Evolutionary conservation across 2,113 vertebrate genomes (phyloP).

Genomic region (Planiliza haematocheilus): DNA sequence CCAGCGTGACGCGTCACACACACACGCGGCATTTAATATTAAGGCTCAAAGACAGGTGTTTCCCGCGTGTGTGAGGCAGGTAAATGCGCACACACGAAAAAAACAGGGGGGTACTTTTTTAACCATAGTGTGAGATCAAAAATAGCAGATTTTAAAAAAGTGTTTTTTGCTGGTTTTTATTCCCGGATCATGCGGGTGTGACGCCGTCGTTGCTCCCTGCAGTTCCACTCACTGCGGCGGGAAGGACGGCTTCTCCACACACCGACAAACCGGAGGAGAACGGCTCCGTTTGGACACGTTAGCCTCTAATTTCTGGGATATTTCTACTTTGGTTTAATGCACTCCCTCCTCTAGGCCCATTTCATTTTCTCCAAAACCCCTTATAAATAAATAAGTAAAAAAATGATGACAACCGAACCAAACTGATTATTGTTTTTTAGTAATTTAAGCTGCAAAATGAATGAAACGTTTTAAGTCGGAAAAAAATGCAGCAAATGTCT

Average conservation of each 20-base stretch:
- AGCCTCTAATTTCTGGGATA: background rate
- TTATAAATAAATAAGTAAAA: background rate
- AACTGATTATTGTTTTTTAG: no score
- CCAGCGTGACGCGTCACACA: no score
- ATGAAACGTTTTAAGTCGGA: no score
- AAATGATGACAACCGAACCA: no score
- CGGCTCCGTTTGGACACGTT: no score
- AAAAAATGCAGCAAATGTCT: constrained; percentile 35
- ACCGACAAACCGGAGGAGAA: background rate
- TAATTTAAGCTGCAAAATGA: no score
- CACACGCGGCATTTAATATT: no score
- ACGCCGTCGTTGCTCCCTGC: background rate
- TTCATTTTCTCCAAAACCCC: background rate
- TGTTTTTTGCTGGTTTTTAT: background rate
- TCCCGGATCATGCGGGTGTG: constrained; percentile 12
- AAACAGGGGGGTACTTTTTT: no score
- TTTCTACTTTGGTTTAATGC: background rate
- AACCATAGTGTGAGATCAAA: background rate
- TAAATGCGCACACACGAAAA: background rate
- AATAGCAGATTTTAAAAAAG: accelerated
- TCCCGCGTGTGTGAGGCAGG: accelerated
- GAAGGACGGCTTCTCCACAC: background rate
- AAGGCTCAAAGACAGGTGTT: no score
- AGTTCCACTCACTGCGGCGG: constrained; percentile 53
- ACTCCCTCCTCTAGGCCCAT: no score